Evolutionary conservation across 2,797 vertebrate genomes (phyloP).

Genomic region (Phoebastria nigripes): DNA sequence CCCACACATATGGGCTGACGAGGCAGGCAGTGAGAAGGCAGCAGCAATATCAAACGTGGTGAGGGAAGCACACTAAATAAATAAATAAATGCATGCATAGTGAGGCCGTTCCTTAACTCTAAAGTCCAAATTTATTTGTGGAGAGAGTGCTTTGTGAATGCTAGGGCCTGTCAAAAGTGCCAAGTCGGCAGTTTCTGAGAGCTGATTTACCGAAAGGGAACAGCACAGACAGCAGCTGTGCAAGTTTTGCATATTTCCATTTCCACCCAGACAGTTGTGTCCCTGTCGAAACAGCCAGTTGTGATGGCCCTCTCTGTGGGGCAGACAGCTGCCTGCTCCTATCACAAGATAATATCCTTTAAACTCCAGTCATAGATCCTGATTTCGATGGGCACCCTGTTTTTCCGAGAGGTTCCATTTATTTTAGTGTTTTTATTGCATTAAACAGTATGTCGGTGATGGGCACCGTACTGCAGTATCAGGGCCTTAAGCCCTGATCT

Average conservation of each 20-base stretch:
- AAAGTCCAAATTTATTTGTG: not conserved
- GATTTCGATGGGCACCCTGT: not conserved
- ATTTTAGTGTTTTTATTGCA: not conserved
- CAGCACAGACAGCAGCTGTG: not conserved
- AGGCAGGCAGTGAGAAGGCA: not conserved
- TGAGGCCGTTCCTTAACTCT: not conserved
- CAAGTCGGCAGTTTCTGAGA: not conserved
- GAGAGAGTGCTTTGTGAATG: not conserved
- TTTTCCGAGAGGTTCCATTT: not conserved
- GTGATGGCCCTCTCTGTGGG: not conserved
- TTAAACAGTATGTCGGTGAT: not conserved
- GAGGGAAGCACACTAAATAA: not conserved
- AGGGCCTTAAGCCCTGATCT: not conserved
- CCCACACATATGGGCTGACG: rapidly evolving
- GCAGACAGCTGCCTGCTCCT: not conserved
- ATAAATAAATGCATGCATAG: not conserved
- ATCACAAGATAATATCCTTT: not conserved
- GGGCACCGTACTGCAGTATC: not conserved
- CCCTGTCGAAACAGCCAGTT: not conserved
- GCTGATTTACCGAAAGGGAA: not conserved
- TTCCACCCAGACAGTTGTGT: not conserved
- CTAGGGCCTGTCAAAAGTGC: not conserved
- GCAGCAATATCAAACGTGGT: not conserved
- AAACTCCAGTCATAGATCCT: not conserved
- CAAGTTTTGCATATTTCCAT: constrained; percentile 7